Percentiles rank a stretch among this genome's conserved stretches.
phyloP scores from a whole-genome alignment of 2,113 vertebrate genomes.

The Nycticebus coucang region DNA sequence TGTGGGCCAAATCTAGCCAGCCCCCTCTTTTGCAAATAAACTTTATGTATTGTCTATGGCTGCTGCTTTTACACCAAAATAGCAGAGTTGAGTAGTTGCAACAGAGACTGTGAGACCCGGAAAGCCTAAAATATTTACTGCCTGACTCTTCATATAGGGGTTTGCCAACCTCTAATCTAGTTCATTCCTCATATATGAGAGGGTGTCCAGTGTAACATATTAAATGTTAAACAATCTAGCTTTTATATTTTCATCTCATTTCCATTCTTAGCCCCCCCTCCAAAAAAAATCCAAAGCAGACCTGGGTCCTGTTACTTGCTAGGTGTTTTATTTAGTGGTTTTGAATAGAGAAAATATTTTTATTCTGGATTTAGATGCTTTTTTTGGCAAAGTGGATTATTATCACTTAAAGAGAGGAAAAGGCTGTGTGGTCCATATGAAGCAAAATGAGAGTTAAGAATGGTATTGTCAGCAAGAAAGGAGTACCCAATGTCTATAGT shows the following conservation, averaged over 20 bases:
- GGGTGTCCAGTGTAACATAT: background rate
- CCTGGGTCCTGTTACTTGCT: background rate
- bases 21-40: slow-evolving; percentile 38
- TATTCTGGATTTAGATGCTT: slow-evolving; percentile 47
- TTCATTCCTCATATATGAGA: slow-evolving; percentile 11
- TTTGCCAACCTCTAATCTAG: background rate
- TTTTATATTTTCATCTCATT: slow-evolving; percentile 20
- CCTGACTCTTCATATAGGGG: background rate
- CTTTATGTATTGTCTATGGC: background rate
- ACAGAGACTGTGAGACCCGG: background rate
- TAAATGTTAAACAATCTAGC: slow-evolving; percentile 10
- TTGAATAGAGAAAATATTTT: slow-evolving; percentile 36
- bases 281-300: background rate
- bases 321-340: slow-evolving; percentile 11
- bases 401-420: slow-evolving; percentile 10
- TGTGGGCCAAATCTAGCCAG: background rate
- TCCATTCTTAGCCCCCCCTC: background rate
- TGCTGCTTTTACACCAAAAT: background rate
- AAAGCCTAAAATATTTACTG: slow-evolving; percentile 44
- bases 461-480: background rate
- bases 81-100: background rate
- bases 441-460: background rate
- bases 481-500: background rate
- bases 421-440: background rate
- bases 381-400: slow-evolving; percentile 8